Conservation (phyloP, 2,113 vertebrate species). For the Laticauda laticaudata region DNA sequence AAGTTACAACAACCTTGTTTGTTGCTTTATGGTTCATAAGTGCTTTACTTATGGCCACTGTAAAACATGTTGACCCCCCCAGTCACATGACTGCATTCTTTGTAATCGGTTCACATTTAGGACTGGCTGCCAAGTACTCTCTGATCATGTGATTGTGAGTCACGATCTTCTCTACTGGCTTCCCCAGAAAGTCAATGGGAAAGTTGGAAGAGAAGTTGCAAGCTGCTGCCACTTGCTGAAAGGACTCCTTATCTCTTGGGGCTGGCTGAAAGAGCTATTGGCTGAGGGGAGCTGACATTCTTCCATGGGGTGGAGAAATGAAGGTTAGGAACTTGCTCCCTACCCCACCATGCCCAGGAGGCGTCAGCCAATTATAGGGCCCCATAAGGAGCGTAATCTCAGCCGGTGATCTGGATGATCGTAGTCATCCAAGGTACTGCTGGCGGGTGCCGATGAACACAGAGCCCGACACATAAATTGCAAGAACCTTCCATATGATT, state of each 20-base stretch:
- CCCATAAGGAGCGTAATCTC: not conserved
- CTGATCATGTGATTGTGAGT: not conserved
- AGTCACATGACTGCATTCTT: not conserved
- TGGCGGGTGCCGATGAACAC: too few relatives aligned
- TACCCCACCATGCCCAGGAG: not conserved
- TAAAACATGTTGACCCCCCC: too few relatives aligned
- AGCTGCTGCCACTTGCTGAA: not conserved
- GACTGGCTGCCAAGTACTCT: not conserved
- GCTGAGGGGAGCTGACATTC: not conserved
- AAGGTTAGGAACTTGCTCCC: not conserved
- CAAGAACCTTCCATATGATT: not conserved
- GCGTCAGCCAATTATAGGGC: not conserved
- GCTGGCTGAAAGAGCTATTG: not conserved
- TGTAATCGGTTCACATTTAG: not conserved
- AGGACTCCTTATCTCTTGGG: not conserved
- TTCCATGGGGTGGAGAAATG: not conserved
- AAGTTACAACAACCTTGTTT: not conserved
- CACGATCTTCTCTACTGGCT: not conserved
- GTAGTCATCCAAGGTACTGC: too few relatives aligned
- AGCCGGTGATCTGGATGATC: too few relatives aligned
- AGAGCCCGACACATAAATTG: not conserved
- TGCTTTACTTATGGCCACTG: too few relatives aligned
- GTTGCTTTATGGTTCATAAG: too few relatives aligned
- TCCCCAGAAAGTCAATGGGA: not conserved
- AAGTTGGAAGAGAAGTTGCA: not conserved